Conservation (phyloP, 1,140 invertebrate genomes). For the Antheraea pernyi region DNA sequence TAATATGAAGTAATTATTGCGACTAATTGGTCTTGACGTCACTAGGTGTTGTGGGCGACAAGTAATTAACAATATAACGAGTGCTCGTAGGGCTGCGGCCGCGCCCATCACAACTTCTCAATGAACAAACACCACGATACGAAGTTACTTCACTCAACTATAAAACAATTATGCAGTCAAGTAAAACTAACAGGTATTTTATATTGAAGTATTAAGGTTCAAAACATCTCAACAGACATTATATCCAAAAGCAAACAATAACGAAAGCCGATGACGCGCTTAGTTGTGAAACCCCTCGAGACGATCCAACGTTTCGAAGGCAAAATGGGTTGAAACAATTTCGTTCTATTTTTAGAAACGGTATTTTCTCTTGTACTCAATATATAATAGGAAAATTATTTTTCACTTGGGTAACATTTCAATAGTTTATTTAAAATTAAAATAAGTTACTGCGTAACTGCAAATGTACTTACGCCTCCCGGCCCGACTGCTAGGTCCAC, state of each 20-base stretch:
- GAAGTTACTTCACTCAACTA: slow-evolving; percentile 17
- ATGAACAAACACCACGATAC: slow-evolving; percentile 37
- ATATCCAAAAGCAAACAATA: neutral
- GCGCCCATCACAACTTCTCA: slow-evolving; percentile 29
- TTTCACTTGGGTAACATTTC: too few species aligned
- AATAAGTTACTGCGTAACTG: too few species aligned
- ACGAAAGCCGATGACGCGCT: slow-evolving; percentile 15
- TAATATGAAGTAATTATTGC: slow-evolving; percentile 21
- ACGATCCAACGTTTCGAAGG: slow-evolving; percentile 5
- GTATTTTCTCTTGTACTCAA: neutral
- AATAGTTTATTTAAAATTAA: too few species aligned
- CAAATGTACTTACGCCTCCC: too few species aligned
- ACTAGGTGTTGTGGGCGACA: slow-evolving; percentile 30
- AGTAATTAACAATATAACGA: slow-evolving; percentile 31
- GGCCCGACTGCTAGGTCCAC: too few species aligned
- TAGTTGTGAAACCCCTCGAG: slow-evolving; percentile 16
- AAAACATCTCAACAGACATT: neutral
- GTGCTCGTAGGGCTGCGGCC: slow-evolving; percentile 21
- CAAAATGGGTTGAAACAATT: slow-evolving; percentile 5
- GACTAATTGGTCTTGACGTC: slow-evolving; percentile 48
- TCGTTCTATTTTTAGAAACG: slow-evolving; percentile 5
- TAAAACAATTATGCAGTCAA: neutral
- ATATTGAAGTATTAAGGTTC: neutral
- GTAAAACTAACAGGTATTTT: neutral
- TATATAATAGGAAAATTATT: slow-evolving; percentile 1